Evolutionary conservation across 2,888 invertebrate genomes (phyloP).

Genomic region (Drosophila mulleri): DNA sequence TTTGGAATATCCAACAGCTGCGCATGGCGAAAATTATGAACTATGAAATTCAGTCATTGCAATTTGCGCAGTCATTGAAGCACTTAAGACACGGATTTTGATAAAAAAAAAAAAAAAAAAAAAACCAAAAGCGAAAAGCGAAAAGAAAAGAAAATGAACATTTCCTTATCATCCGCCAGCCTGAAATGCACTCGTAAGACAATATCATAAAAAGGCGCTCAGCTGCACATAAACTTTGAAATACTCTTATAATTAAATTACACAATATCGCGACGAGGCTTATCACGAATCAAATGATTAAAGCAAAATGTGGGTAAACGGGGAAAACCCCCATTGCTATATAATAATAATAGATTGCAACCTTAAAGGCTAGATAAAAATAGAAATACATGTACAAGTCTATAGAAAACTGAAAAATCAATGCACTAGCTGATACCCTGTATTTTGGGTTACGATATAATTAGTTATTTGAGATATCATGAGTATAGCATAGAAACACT

Average conservation of each 20-base stretch:
- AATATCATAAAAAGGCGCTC: slow-evolving; percentile 28
- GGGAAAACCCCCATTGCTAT: slow-evolving; percentile 17
- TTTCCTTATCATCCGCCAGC: background rate
- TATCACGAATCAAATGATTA: slow-evolving; percentile 73
- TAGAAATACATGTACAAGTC: background rate
- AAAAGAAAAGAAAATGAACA: background rate
- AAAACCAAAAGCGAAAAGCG: background rate
- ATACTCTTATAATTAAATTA: slow-evolving; percentile 48
- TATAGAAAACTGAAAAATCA: background rate
- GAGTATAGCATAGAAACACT: background rate
- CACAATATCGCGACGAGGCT: slow-evolving; percentile 47
- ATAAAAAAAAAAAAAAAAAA: slow-evolving; percentile 16
- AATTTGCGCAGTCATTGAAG: slow-evolving; percentile 35
- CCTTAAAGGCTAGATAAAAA: slow-evolving; percentile 10
- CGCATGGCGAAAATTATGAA: slow-evolving; percentile 22
- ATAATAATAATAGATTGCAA: slow-evolving; percentile 33
- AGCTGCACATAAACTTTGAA: slow-evolving; percentile 41
- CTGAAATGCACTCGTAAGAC: slow-evolving; percentile 14
- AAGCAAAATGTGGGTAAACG: slow-evolving; percentile 18
- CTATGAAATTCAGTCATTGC: slow-evolving; percentile 30
- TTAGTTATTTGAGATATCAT: background rate
- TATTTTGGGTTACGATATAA: too few species aligned
- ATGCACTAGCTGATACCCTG: background rate
- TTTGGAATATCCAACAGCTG: slow-evolving; percentile 35
- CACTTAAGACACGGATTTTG: slow-evolving; percentile 48